These are phyloP conservation scores for Pipistrellus nathusii DNA, from an alignment of 2,797 vertebrate genomes.

Conservation along the genomic window DNA sequence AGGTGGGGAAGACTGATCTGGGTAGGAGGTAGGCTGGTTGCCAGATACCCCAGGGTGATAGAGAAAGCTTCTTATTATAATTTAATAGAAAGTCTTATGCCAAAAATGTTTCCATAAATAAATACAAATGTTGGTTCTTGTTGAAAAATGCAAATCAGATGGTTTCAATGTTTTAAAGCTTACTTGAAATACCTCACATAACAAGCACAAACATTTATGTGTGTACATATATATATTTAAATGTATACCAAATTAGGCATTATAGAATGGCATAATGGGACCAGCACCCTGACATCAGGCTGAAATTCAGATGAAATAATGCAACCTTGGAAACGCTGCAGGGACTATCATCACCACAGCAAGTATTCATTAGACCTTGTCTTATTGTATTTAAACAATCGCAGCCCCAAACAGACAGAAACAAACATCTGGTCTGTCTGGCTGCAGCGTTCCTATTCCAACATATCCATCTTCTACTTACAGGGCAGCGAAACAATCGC, in stretches of 20 bases:
- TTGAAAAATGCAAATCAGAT: conserved; percentile 84
- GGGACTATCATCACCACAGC: conserved; percentile 69
- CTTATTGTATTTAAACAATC: conserved; percentile 72
- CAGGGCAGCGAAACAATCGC: conserved; percentile 43
- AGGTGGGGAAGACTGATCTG: conserved; percentile 75
- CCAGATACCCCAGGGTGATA: conserved; percentile 80
- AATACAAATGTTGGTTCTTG: conserved; percentile 82
- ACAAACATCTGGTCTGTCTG: conserved; percentile 75
- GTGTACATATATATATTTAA: conserved; percentile 74
- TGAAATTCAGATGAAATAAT: conserved; percentile 67
- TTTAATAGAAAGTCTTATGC: conserved; percentile 79
- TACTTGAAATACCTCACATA: conserved; percentile 78
- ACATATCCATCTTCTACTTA: conserved; percentile 63
- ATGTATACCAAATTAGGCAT: conserved; percentile 73
- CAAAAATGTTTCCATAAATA: conserved; percentile 84
- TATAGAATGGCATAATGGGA: conserved; percentile 70
- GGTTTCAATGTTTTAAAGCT: conserved; percentile 76
- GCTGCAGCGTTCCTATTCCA: conserved; percentile 43
- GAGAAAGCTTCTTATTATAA: conserved; percentile 80
- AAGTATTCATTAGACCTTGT: conserved; percentile 70
- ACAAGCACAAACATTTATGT: conserved; percentile 76
- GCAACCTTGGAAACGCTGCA: conserved; percentile 7
- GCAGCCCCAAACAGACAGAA: conserved; percentile 59
- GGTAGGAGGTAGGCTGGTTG: conserved; percentile 83
- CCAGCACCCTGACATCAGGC: conserved; percentile 63